Percentiles rank a stretch among this genome's conserved stretches.
These are phyloP conservation scores for Myotis yumanensis DNA, from an alignment of 2,113 vertebrate species.

Conservation along the genomic window DNA sequence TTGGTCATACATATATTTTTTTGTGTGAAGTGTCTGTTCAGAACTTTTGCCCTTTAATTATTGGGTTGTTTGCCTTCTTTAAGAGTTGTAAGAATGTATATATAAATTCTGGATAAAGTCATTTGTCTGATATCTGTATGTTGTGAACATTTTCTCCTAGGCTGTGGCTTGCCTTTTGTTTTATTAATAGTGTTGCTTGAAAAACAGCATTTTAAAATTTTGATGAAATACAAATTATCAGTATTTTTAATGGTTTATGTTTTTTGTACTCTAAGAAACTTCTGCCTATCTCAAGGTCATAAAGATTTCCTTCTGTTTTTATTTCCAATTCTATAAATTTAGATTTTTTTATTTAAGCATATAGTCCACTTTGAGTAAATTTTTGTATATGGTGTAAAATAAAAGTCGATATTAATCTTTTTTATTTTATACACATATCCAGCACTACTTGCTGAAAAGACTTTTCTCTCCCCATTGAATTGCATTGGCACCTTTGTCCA, in stretches of 20 bases:
- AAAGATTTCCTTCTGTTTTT: neutral
- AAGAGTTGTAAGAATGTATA: neutral
- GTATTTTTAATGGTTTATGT: neutral
- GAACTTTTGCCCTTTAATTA: neutral
- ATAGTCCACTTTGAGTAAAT: neutral
- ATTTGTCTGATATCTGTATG: neutral
- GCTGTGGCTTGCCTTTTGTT: neutral
- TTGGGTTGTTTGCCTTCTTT: neutral
- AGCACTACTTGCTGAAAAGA: neutral
- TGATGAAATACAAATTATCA: neutral
- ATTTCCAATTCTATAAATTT: neutral
- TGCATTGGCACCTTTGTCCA: neutral
- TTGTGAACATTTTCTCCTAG: slow-evolving; percentile 21
- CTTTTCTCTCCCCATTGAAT: neutral
- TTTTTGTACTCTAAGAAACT: neutral
- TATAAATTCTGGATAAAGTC: neutral
- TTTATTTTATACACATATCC: neutral
- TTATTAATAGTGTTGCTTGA: neutral
- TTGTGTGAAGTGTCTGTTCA: neutral
- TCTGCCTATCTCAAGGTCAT: neutral
- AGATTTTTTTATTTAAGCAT: neutral
- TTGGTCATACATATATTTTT: neutral
- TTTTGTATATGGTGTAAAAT: neutral
- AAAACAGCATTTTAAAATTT: neutral
- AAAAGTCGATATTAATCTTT: neutral